Percentiles rank a stretch among this genome's conserved stretches.
Conservation (phyloP, 2,113 vertebrate genomes). For the Vidua macroura region DNA sequence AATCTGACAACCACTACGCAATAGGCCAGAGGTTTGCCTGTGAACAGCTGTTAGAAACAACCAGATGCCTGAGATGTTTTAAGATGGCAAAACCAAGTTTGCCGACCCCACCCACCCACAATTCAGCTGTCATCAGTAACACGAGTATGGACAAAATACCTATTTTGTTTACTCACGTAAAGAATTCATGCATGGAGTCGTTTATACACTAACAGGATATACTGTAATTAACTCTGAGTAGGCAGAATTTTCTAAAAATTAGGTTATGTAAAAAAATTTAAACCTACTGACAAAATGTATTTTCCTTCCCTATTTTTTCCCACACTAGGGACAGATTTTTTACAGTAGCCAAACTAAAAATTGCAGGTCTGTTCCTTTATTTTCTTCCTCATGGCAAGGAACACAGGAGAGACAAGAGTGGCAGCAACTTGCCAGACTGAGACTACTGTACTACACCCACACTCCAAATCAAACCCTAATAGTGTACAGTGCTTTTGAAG, state of each 20-base stretch:
- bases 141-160: background rate
- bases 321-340: background rate
- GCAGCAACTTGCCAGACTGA: background rate
- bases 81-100: background rate
- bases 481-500: background rate
- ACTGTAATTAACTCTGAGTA: background rate
- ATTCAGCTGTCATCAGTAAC: background rate
- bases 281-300: background rate
- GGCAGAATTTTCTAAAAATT: background rate
- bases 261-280: background rate
- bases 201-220: background rate
- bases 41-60: background rate
- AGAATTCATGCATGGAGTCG: background rate
- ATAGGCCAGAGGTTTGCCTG: background rate
- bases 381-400: background rate
- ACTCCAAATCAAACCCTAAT: background rate
- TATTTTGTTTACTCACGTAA: background rate
- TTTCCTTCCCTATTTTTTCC: background rate
- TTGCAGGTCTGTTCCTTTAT: background rate
- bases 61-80: background rate
- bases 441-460: background rate
- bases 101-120: fast-evolving
- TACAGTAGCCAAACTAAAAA: background rate
- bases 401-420: background rate
- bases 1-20: background rate